A percentile compares a stretch with the other conserved stretches of the same genome.
These are phyloP conservation scores for Shinisaurus crocodilurus DNA, from an alignment of 2,113 vertebrate genomes.

Conservation along the genomic window DNA sequence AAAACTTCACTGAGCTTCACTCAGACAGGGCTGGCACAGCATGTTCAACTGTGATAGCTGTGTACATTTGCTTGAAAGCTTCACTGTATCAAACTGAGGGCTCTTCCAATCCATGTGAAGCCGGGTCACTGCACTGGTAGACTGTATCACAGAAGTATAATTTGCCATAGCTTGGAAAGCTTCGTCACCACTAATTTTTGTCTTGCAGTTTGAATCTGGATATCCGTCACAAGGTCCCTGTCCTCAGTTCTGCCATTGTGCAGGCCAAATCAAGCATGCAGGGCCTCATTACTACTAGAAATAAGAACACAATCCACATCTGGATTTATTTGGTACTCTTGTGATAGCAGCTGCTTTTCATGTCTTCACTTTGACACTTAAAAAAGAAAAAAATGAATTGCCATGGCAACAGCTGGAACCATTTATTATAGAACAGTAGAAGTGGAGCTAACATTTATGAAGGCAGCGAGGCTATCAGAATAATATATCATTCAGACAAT, in stretches of 20 bases:
- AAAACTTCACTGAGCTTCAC: too few species aligned
- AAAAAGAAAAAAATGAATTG: constrained; percentile 71
- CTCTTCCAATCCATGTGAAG: too few species aligned
- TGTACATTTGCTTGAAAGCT: too few species aligned
- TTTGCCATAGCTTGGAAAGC: constrained; percentile 31
- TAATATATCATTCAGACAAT: constrained; percentile 56
- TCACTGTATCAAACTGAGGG: too few species aligned
- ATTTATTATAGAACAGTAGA: constrained; percentile 72
- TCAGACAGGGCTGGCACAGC: too few species aligned
- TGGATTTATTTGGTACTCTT: constrained; percentile 65
- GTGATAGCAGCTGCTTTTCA: constrained; percentile 71
- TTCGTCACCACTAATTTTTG: constrained; percentile 48
- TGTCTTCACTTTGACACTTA: constrained; percentile 68
- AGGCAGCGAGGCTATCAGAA: constrained; percentile 60
- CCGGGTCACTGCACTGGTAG: too few species aligned
- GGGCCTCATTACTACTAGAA: constrained; percentile 34
- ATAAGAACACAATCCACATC: constrained; percentile 56
- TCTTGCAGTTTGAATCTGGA: constrained; percentile 36
- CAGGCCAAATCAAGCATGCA: constrained; percentile 25
- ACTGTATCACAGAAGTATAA: neutral
- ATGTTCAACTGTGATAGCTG: too few species aligned
- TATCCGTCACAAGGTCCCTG: constrained; percentile 27
- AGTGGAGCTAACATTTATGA: constrained; percentile 72
- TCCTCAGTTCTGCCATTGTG: constrained; percentile 12
- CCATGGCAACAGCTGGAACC: constrained; percentile 77